Percentiles rank a stretch among this genome's conserved stretches.
phyloP scores from a whole-genome alignment of 2,797 vertebrate species.

The Avahi laniger region DNA sequence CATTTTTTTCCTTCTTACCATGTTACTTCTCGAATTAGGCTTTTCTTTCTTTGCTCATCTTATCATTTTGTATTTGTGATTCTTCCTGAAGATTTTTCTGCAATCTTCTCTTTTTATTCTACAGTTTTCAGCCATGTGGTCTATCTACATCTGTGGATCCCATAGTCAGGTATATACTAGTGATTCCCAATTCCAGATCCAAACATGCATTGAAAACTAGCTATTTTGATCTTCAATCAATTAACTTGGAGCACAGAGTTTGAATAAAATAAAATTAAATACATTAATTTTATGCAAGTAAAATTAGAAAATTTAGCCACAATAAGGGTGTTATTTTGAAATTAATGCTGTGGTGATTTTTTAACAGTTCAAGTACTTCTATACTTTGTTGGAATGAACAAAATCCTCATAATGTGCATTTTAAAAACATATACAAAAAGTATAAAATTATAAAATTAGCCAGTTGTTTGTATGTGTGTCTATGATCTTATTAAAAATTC shows the following conservation, averaged over 20 bases:
- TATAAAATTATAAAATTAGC: neutral
- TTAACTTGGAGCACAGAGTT: neutral
- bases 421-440: neutral
- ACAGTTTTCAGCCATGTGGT: neutral
- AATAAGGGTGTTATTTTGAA: neutral
- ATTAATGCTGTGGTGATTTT: neutral
- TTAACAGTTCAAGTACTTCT: neutral
- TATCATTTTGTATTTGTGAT: neutral
- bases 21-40: neutral
- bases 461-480: neutral
- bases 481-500: constrained; percentile 18
- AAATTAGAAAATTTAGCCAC: neutral
- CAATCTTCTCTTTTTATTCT: neutral
- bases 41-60: neutral
- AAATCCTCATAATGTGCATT: neutral
- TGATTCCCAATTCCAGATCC: neutral
- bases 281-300: neutral
- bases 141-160: neutral
- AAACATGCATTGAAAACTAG: neutral
- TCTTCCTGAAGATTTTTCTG: neutral
- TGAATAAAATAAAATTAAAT: neutral
- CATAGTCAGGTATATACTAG: neutral
- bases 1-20: neutral
- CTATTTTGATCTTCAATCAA: neutral
- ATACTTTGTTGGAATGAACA: neutral